Evolutionary conservation across 1,140 invertebrate genomes (phyloP).

Genomic region (Steinernema feltiae): DNA sequence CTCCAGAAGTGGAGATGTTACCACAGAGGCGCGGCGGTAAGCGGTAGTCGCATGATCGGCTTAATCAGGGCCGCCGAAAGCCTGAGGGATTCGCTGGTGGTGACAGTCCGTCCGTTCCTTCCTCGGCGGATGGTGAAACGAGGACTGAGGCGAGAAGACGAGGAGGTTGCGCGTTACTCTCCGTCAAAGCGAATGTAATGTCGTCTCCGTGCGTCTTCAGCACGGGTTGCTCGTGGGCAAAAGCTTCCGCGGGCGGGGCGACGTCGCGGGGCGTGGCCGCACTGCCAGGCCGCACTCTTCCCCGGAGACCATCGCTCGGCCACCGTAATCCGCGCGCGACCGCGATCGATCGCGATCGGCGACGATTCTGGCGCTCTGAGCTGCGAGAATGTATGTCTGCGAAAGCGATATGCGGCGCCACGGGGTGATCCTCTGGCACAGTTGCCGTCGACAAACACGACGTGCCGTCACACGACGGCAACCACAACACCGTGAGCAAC

Average conservation of each 20-base stretch:
- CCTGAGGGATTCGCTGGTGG: slow-evolving; percentile 4
- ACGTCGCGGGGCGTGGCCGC: not conserved
- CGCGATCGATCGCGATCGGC: slow-evolving; percentile 7
- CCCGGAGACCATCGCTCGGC: not conserved
- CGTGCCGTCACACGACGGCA: not conserved
- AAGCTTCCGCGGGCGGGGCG: not conserved
- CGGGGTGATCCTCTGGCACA: not conserved
- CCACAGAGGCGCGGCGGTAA: not conserved
- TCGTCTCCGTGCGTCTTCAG: slow-evolving; percentile 6
- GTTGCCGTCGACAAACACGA: not conserved
- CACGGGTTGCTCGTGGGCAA: slow-evolving; percentile 8
- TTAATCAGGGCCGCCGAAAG: not conserved
- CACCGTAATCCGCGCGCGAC: slow-evolving; percentile 6
- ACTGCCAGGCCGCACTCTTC: not conserved
- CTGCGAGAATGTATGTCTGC: not conserved
- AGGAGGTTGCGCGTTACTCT: not conserved
- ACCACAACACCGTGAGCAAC: not conserved
- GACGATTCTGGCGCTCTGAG: not conserved
- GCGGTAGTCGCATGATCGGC: slow-evolving; percentile 3
- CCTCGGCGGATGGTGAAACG: not conserved
- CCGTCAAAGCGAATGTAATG: slow-evolving; percentile 11
- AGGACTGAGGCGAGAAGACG: no score
- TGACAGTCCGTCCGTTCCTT: not conserved
- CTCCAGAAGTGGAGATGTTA: not conserved
- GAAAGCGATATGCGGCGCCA: not conserved